Base-by-base conservation (phyloP, 2,888 invertebrate species). In the Eurytoma californica region DNA sequence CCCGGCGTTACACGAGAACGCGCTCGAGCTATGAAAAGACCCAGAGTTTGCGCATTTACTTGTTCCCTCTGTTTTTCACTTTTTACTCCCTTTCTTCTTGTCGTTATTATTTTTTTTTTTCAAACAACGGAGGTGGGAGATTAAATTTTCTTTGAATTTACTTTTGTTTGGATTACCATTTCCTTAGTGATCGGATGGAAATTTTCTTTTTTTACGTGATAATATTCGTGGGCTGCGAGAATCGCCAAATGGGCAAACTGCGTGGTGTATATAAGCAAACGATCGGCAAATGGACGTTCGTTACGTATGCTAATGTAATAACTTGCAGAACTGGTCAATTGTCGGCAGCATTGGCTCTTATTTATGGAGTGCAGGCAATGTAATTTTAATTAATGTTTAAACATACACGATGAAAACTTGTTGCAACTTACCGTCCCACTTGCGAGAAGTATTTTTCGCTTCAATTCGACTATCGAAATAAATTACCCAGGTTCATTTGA, bases 1-100 rank as follows among this genome's bases (percentile, higher is more conserved):
- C 39, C 9, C 58, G 24, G 20, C 65, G 65, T 53, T 63, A 63
- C 53, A 68, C 18, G 68, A 39, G 39, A 39, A 39, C 39, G 39
- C 39, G 39, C 39, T 39, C 39, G 39, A 39, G 39, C 39, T 39
- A 39, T 39, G 39, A 39, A 39, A 7, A 39, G 39, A 39, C 7
- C 39, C 39, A 7, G 30, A 30, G 30, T 30, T 30, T 30, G 47
- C 47, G n/a, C 65, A n/a, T 39, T 18, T 39, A 47, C 24, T 30
- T 24, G 39, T 24, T 39, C 1, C 39, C 9, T 39, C 9, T 39
- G 1, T 39, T 39, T 39, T 39, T 39, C 9, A 39, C 39, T 9
- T 39, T 9, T 39, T 39, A 39, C 39, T 39, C 9, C 39, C 9
- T 39, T 39, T 39, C 30, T 30, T 30, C 30, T 3, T 4, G 3